Conservation (phyloP, 2,113 vertebrate genomes). For the Reinhardtius hippoglossoides region DNA sequence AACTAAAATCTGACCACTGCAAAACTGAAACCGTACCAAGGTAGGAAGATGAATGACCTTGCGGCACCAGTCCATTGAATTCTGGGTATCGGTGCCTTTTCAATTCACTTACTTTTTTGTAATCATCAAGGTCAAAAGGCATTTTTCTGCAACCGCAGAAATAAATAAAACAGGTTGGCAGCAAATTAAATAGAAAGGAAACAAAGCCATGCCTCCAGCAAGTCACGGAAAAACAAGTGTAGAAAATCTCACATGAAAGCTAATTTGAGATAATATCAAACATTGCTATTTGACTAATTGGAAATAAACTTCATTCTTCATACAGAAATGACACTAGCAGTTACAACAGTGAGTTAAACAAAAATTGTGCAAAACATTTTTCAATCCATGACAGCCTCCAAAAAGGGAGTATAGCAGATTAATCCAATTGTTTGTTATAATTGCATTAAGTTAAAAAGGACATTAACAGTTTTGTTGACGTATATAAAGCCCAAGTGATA, state of each 20-base stretch:
- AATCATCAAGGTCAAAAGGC: slow-evolving; percentile 83
- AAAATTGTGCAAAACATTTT: slow-evolving; percentile 29
- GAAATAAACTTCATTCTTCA: slow-evolving; percentile 75
- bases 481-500: too few species aligned
- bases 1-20: slow-evolving; percentile 70
- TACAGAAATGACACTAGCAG: slow-evolving; percentile 72
- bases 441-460: too few species aligned
- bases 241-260: slow-evolving; percentile 79
- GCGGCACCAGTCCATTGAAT: slow-evolving; percentile 60
- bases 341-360: slow-evolving; percentile 3
- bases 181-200: slow-evolving; percentile 81
- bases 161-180: slow-evolving; percentile 82
- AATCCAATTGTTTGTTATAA: slow-evolving; percentile 56
- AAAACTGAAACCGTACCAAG: slow-evolving; percentile 60
- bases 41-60: slow-evolving; percentile 75
- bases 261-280: slow-evolving; percentile 81
- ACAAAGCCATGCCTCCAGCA: slow-evolving; percentile 77
- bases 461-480: too few species aligned
- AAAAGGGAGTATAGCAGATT: slow-evolving; percentile 47
- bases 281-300: slow-evolving; percentile 80
- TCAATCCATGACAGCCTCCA: slow-evolving; percentile 51
- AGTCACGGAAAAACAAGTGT: slow-evolving; percentile 62
- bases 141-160: slow-evolving; percentile 77
- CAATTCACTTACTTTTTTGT: slow-evolving; percentile 80
- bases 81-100: slow-evolving; percentile 79